Percentiles rank a stretch among this genome's conserved stretches.
Conservation (phyloP, 1,140 invertebrate species). For the Ruditapes philippinarum region DNA sequence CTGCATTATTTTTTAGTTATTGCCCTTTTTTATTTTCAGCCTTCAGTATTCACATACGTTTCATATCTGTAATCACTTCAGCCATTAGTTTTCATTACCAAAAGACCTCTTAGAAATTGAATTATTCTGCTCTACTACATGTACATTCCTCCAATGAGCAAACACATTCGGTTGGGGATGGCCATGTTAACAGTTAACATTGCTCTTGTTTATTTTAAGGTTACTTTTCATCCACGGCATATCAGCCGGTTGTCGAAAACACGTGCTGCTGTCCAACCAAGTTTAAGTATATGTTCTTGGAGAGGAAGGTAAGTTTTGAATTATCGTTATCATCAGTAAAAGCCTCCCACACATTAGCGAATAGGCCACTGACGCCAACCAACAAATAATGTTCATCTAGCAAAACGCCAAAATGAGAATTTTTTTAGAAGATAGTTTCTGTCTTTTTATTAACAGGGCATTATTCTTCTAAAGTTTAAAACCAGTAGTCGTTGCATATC, state of each 20-base stretch:
- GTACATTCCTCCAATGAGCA: no score
- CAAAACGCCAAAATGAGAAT: constrained; percentile 11
- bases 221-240: constrained; percentile 29
- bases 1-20: no score
- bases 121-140: no score
- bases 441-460: constrained; percentile 14
- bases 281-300: constrained; percentile 21
- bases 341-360: constrained; percentile 27
- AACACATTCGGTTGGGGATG: no score
- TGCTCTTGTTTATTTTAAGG: constrained; percentile 11
- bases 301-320: constrained; percentile 25
- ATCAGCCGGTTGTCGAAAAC: constrained; percentile 28
- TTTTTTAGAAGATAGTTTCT: constrained; percentile 32
- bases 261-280: constrained; percentile 27
- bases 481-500: constrained; percentile 28
- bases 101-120: no score
- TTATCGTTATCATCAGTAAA: constrained; percentile 25
- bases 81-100: no score
- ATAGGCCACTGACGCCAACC: constrained; percentile 27
- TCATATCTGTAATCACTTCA: no score
- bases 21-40: no score
- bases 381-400: constrained; percentile 25
- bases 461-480: constrained; percentile 21
- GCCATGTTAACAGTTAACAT: no score
- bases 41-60: no score